A percentile compares a stretch with the other conserved stretches of the same genome.
Evolutionary conservation across 2,113 vertebrate genomes (phyloP).

Genomic region (Hyperopisus bebe): DNA sequence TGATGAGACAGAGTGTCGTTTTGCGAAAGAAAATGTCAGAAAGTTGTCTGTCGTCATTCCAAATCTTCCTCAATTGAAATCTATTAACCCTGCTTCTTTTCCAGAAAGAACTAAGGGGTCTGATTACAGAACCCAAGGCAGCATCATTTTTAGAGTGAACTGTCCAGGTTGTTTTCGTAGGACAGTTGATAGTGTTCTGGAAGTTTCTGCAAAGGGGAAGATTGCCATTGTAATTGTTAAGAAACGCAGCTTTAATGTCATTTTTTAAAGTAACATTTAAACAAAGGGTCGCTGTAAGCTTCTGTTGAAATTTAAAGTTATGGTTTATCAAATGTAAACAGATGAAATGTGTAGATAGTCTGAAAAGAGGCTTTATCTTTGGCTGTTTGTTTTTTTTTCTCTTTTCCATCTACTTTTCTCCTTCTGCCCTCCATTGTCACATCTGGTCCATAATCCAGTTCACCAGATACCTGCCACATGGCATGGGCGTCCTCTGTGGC

Average conservation of each 20-base stretch:
- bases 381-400: neutral
- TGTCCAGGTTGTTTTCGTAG: neutral
- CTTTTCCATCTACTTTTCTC: neutral
- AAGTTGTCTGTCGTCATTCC: neutral
- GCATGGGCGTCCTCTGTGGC: neutral
- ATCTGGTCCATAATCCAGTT: neutral
- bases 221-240: conserved; percentile 17
- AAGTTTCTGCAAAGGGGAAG: neutral
- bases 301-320: neutral
- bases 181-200: neutral
- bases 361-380: neutral
- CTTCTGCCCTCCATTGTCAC: neutral
- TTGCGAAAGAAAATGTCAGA: neutral
- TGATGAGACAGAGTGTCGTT: neutral
- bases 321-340: neutral
- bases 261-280: neutral
- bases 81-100: neutral
- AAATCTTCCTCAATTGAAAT: neutral
- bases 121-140: neutral
- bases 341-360: neutral
- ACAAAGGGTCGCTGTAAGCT: neutral
- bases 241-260: neutral
- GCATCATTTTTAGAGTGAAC: neutral
- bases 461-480: neutral
- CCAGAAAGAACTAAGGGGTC: neutral